Percentiles rank a stretch among this genome's conserved stretches.
Conservation (phyloP, 2,113 vertebrate genomes). For the Gorsachius goisagi region DNA sequence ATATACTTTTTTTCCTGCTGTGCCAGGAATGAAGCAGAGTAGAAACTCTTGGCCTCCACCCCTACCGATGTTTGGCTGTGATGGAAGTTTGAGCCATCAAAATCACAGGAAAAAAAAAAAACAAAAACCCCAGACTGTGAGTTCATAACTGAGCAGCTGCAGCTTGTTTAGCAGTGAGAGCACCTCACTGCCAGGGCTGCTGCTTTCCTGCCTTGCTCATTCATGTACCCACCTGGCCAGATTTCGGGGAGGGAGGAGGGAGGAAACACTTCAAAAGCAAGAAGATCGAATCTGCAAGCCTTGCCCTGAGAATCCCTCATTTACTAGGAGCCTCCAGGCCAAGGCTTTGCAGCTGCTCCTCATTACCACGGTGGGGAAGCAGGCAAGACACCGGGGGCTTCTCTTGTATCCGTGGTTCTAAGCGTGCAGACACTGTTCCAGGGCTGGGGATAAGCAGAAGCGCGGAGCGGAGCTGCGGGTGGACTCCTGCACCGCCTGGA, state of each 20-base stretch:
- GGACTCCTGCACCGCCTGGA: not conserved
- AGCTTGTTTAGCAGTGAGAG: not conserved
- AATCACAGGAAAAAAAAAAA: not conserved
- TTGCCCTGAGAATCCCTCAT: not conserved
- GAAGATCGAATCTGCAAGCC: not conserved
- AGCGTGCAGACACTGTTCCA: not conserved
- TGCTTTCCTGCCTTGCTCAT: not conserved
- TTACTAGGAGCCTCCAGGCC: not conserved
- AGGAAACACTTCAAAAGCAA: not conserved
- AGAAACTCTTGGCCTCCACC: not conserved
- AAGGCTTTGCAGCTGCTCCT: not conserved
- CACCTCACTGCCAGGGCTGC: not conserved
- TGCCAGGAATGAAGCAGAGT: not conserved
- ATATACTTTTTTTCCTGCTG: not conserved
- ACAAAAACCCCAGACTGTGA: not conserved
- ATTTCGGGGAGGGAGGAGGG: not conserved
- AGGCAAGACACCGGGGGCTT: accelerated
- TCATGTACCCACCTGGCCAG: not conserved
- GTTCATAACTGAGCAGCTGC: not conserved
- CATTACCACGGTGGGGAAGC: accelerated
- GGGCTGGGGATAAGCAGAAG: not conserved
- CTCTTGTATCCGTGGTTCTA: accelerated
- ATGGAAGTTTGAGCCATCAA: not conserved
- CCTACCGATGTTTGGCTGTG: not conserved
- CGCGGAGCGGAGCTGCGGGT: accelerated